Base-by-base conservation (phyloP, 1,140 invertebrate species). In the Cherax quadricarinatus region DNA sequence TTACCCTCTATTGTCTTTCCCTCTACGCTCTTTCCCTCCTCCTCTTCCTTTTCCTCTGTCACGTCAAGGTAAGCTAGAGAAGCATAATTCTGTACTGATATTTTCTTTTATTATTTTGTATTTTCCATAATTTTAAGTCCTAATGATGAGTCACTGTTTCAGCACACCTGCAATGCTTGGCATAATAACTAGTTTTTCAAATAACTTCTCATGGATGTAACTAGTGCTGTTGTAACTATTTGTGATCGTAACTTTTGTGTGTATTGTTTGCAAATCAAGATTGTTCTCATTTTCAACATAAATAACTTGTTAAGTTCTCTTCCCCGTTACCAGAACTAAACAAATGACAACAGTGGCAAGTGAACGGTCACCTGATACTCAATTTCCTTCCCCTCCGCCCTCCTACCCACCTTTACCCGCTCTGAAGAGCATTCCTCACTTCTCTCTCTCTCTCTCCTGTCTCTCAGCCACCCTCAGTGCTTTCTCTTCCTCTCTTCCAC, bases 281-380 rank as follows among this genome's bases (percentile, higher is more conserved):
- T 41, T 41, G 2, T 41, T 41, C 2, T 41, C 30, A 41, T 41
- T 41, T 41, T 75, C 70, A 30, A 24, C 3, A 75, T n/a, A 75
- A 75, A 75, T 75, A 6, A 75, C 70, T 75, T 75, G 70, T 75
- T 6, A 75, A 75, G n/a, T 75, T 75, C 24, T 75, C 70, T 21
- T 75, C 70, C 30, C 14, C 4, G 70, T 75, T 5, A 75, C 70
- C n/a, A 75, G 24, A 75, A 75, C 70, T 24, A 4, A 9, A 5
- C 70, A 75, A 30, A 24, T 75, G 70, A n/a, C 70, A 30, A 75
- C 70, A 7, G 24, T 75, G n/a, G 24, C n/a, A 18, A 66, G 62
- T 66, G 62, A n/a, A 24, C 70, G 24, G 70, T 75, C 24, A 30
- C 70, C 70, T 75, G 70, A 75, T 75, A 75, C 70, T 12, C 21